These are phyloP conservation scores for Drosophila fuyamai DNA, from an alignment of 1,140 invertebrate genomes.

Conservation along the genomic window DNA sequence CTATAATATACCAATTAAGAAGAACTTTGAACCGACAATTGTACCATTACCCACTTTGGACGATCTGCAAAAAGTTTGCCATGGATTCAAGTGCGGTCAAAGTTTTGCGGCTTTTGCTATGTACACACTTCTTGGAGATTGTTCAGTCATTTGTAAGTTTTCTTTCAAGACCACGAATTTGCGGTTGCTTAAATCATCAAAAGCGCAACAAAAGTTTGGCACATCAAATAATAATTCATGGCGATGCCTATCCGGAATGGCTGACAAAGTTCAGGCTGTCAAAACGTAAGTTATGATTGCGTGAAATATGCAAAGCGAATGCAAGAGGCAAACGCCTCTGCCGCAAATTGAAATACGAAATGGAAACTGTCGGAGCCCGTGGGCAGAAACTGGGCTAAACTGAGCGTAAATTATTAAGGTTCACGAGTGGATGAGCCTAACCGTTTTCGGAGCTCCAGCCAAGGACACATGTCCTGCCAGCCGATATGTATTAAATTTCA, in stretches of 20 bases:
- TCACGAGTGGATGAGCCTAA: conserved; percentile 27
- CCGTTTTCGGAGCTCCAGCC: conserved; percentile 10
- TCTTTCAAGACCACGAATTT: conserved; percentile 18
- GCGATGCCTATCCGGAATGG: conserved; percentile 5
- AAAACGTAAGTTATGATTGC: conserved; percentile 45
- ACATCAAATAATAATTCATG: conserved; percentile 44
- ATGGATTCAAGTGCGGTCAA: conserved; percentile 30
- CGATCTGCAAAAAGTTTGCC: conserved; percentile 15
- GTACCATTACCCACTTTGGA: conserved; percentile 7
- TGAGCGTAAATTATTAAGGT: conserved; percentile 50
- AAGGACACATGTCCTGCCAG: conserved; percentile 43
- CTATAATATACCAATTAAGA: not conserved
- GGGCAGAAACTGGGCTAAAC: conserved; percentile 34
- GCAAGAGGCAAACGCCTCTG: conserved; percentile 11
- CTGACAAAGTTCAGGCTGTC: conserved; percentile 40
- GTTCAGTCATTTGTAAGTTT: conserved; percentile 7
- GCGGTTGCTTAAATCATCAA: conserved; percentile 36
- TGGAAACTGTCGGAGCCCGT: conserved; percentile 22
- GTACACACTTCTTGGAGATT: conserved; percentile 5
- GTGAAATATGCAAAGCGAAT: conserved; percentile 51
- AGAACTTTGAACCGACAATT: not conserved
- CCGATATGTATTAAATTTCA: conserved; percentile 54
- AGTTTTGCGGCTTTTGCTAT: conserved; percentile 8
- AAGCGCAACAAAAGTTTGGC: conserved; percentile 44
- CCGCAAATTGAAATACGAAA: conserved; percentile 39